phyloP scores from a whole-genome alignment of 2,888 invertebrate species.

The Pseudococcus viburni region DNA sequence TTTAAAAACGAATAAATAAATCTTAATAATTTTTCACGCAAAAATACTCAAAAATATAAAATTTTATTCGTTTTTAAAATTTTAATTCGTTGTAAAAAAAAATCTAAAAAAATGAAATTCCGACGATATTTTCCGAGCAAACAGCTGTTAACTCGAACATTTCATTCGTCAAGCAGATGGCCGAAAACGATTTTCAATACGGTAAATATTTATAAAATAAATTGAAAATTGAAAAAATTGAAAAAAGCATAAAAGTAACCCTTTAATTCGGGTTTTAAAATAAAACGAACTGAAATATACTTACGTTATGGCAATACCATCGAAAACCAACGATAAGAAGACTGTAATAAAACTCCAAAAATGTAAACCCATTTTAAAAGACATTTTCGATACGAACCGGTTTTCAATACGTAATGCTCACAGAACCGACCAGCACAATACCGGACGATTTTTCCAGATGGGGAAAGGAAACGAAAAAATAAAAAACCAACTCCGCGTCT shows the following conservation, averaged over 20 bases:
- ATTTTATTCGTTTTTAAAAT: too few relatives aligned
- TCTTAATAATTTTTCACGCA: too few relatives aligned
- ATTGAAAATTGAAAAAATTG: background rate
- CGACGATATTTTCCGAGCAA: background rate
- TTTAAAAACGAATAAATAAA: too few relatives aligned
- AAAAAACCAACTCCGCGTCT: conserved; percentile 13
- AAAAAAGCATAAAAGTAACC: background rate
- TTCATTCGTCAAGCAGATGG: too few relatives aligned
- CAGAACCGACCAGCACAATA: background rate
- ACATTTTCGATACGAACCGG: conserved; percentile 19
- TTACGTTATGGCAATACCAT: conserved; percentile 62
- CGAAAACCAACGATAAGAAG: conserved; percentile 41
- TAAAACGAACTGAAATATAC: background rate
- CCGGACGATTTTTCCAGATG: background rate
- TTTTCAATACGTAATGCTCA: background rate
- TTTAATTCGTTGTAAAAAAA: background rate
- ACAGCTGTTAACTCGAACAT: background rate
- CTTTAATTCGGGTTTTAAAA: background rate
- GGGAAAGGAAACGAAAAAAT: background rate
- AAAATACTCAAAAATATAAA: too few relatives aligned
- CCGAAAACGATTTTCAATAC: too few relatives aligned
- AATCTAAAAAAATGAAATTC: background rate
- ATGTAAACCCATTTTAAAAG: conserved; percentile 29
- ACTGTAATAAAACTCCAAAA: conserved; percentile 51
- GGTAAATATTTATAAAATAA: too few relatives aligned